Evolutionary conservation across 2,797 vertebrate genomes (phyloP).

Genomic region (Orestias chungarensis): DNA sequence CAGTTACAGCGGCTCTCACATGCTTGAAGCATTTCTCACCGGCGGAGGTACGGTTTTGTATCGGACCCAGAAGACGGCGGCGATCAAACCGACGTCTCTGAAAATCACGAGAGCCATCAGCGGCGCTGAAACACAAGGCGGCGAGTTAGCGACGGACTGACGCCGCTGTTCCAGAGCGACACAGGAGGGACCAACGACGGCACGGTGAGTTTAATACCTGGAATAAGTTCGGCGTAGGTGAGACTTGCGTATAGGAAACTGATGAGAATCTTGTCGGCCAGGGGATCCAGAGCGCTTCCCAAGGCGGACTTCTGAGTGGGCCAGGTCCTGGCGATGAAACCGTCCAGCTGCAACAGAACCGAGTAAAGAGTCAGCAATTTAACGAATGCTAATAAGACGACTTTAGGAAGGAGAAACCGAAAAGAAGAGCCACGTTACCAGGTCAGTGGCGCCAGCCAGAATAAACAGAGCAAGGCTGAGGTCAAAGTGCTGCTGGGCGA

Average conservation of each 20-base stretch:
- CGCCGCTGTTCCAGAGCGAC: neutral
- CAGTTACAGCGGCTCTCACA: too few species aligned
- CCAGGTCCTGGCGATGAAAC: conserved; percentile 97
- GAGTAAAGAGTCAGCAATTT: neutral
- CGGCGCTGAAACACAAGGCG: conserved; percentile 77
- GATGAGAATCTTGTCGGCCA: conserved; percentile 99
- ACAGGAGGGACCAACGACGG: neutral
- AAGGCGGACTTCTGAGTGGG: conserved; percentile 94
- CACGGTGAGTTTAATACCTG: conserved; percentile 83
- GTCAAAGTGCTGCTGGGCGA: conserved; percentile 90
- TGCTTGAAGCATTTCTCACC: conserved; percentile 76
- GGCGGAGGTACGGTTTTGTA: conserved; percentile 96
- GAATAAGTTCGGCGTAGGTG: conserved; percentile 93
- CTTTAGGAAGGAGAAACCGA: neutral
- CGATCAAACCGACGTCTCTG: conserved; percentile 91
- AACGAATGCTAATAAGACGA: neutral
- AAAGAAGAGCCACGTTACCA: conserved; percentile 75
- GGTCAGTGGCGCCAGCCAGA: conserved; percentile 91
- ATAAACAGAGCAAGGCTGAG: conserved; percentile 90
- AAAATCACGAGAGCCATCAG: conserved; percentile 91
- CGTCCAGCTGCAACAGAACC: conserved; percentile 86
- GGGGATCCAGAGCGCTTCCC: conserved; percentile 96
- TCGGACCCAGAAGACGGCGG: conserved; percentile 94
- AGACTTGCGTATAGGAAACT: conserved; percentile 94
- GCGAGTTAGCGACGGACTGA: neutral